A percentile compares a stretch with the other conserved stretches of the same genome.
Evolutionary conservation across 2,113 vertebrate genomes (phyloP).

Genomic region (Tautogolabrus adspersus): DNA sequence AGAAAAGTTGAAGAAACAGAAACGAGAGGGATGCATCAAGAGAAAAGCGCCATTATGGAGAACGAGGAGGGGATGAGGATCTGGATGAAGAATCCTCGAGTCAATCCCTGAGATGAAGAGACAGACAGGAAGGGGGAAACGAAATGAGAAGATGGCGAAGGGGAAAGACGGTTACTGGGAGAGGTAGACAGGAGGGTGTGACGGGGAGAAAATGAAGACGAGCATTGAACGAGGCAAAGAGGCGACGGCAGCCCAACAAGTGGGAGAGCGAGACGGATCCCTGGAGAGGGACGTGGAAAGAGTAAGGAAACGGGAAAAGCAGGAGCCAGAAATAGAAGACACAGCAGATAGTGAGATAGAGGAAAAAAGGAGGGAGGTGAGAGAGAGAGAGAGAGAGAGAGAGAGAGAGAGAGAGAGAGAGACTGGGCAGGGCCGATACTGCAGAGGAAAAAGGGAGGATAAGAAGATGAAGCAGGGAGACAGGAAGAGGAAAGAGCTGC

Average conservation of each 20-base stretch:
- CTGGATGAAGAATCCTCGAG: neutral
- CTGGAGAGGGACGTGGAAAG: slow-evolving; percentile 19
- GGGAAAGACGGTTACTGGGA: neutral
- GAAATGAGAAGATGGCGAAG: neutral
- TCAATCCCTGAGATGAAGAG: slow-evolving; percentile 25
- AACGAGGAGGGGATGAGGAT: neutral
- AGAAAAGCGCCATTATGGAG: slow-evolving; percentile 1
- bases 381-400: slow-evolving; percentile 3
- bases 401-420: slow-evolving; percentile 7
- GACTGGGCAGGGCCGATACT: slow-evolving; percentile 61
- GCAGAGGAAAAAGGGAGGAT: slow-evolving; percentile 59
- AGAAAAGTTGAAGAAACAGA: neutral
- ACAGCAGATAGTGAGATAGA: slow-evolving; percentile 39
- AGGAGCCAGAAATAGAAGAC: slow-evolving; percentile 67
- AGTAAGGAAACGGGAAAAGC: slow-evolving; percentile 46
- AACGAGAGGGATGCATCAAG: no score
- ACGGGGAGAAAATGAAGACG: slow-evolving; percentile 28
- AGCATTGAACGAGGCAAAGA: slow-evolving; percentile 25
- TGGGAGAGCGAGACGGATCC: slow-evolving; percentile 48
- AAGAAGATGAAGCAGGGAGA: slow-evolving; percentile 27
- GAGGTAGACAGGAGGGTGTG: slow-evolving; percentile 33
- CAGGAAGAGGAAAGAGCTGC: slow-evolving; percentile 12
- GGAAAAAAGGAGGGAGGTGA: neutral
- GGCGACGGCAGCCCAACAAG: slow-evolving; percentile 52
- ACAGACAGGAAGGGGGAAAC: slow-evolving; percentile 3